Percentiles rank a stretch among this genome's conserved stretches.
phyloP scores from a whole-genome alignment of 2,888 invertebrate genomes.

The Fragum whitleyi region DNA sequence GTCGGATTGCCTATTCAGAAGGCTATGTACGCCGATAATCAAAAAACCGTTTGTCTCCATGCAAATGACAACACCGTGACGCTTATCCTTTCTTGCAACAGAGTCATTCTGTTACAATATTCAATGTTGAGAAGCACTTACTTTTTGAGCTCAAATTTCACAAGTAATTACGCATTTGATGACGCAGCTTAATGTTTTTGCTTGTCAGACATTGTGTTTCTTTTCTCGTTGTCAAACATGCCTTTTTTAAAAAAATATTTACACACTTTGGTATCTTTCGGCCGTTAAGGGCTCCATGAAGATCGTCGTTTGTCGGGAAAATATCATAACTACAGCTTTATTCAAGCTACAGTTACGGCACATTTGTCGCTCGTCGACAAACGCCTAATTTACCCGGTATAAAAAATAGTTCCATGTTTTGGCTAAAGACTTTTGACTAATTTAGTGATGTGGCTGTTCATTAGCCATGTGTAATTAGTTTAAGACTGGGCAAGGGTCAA shows the following conservation, averaged over 20 bases:
- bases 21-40: slow-evolving; percentile 57
- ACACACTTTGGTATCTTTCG: too few relatives aligned
- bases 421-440: slow-evolving; percentile 54
- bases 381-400: slow-evolving; percentile 42
- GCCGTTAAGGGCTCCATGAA: too few relatives aligned
- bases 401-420: slow-evolving; percentile 49
- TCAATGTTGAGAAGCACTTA: too few relatives aligned
- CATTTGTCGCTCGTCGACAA: neutral
- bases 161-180: too few relatives aligned
- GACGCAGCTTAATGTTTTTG: too few relatives aligned
- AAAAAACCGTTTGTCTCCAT: slow-evolving; percentile 58
- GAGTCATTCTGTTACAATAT: neutral
- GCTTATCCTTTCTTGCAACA: neutral
- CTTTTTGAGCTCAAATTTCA: too few relatives aligned
- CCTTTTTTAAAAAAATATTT: too few relatives aligned
- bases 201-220: too few relatives aligned
- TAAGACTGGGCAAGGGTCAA: slow-evolving; percentile 28
- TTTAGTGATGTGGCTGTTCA: slow-evolving; percentile 50
- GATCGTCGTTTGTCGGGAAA: too few relatives aligned
- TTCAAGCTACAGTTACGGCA: too few relatives aligned
- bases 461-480: slow-evolving; percentile 43
- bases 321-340: too few relatives aligned
- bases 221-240: too few relatives aligned
- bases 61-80: slow-evolving; percentile 58
- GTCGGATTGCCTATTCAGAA: slow-evolving; percentile 59